These are phyloP conservation scores for Cheilosia vernalis DNA, from an alignment of 2,888 invertebrate genomes.

Conservation along the genomic window DNA sequence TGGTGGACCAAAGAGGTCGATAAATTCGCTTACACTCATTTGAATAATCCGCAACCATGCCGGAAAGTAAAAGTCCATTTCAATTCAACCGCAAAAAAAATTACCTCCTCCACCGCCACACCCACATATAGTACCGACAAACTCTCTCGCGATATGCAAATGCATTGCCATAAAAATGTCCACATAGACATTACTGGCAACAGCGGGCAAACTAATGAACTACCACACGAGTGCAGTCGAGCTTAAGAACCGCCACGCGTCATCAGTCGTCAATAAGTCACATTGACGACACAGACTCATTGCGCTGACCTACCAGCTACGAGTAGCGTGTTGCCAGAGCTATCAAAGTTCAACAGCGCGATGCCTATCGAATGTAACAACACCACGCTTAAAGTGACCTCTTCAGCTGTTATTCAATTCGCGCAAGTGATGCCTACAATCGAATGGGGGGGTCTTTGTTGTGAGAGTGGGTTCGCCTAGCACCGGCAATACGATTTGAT, in stretches of 20 bases:
- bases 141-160: slow-evolving; percentile 43
- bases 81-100: slow-evolving; percentile 46
- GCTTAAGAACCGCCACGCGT: slow-evolving; percentile 45
- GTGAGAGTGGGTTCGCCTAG: slow-evolving; percentile 17
- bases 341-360: slow-evolving; percentile 36
- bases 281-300: not conserved
- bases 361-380: slow-evolving; percentile 28
- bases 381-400: slow-evolving; percentile 20
- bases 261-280: slow-evolving; percentile 58
- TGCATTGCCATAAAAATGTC: slow-evolving; percentile 61
- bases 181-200: slow-evolving; percentile 14
- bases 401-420: slow-evolving; percentile 57
- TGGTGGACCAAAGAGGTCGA: not conserved
- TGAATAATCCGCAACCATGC: slow-evolving; percentile 13
- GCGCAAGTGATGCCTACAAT: slow-evolving; percentile 38
- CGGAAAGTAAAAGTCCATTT: slow-evolving; percentile 63
- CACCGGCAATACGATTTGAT: slow-evolving; percentile 29
- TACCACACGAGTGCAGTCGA: slow-evolving; percentile 19
- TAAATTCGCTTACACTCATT: slow-evolving; percentile 1
- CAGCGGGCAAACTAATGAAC: slow-evolving; percentile 14
- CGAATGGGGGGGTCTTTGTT: slow-evolving; percentile 15
- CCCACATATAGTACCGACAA: slow-evolving; percentile 2
- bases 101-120: slow-evolving; percentile 29
- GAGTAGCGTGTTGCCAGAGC: slow-evolving; percentile 1
- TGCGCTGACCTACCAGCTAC: not conserved